Evolutionary conservation across 2,888 invertebrate genomes (phyloP).

Genomic region (Xylota sylvarum): DNA sequence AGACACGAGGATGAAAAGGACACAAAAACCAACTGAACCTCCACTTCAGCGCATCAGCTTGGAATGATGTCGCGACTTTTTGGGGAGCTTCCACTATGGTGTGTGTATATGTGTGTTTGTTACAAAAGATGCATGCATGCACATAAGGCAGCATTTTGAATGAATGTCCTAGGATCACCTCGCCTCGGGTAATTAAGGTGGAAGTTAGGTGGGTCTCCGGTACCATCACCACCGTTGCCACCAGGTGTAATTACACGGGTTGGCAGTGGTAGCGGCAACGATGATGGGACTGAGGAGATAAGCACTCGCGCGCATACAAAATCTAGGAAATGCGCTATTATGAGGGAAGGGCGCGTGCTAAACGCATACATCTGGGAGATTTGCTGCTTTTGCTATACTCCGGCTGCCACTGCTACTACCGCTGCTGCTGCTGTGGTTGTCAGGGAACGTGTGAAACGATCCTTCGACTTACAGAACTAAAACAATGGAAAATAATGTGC

Average conservation of each 20-base stretch:
- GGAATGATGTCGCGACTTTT: constrained; percentile 75
- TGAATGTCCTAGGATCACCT: constrained; percentile 76
- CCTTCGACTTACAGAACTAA: constrained; percentile 76
- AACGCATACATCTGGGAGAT: constrained; percentile 77
- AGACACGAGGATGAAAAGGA: constrained; percentile 38
- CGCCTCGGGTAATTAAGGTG: constrained; percentile 73
- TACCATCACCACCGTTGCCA: constrained; percentile 13
- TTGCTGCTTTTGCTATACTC: constrained; percentile 57
- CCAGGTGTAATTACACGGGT: constrained; percentile 72
- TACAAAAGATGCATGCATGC: constrained; percentile 73
- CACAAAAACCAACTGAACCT: constrained; percentile 40
- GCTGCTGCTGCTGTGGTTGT: constrained; percentile 68
- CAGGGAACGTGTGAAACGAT: constrained; percentile 77
- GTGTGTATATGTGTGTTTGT: constrained; percentile 13
- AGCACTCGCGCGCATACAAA: constrained; percentile 75
- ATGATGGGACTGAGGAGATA: constrained; percentile 69
- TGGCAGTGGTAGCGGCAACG: constrained; percentile 37
- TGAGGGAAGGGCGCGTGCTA: constrained; percentile 75
- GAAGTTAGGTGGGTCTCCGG: constrained; percentile 41
- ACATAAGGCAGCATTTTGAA: constrained; percentile 76
- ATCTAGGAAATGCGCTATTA: constrained; percentile 77
- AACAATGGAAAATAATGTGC: constrained; percentile 77
- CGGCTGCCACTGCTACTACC: constrained; percentile 26
- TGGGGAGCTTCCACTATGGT: neutral
- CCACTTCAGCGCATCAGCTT: constrained; percentile 73